A percentile compares a stretch with the other conserved stretches of the same genome.
These are phyloP conservation scores for Callopanchax toddi DNA, from an alignment of 2,113 vertebrate species.

Conservation along the genomic window DNA sequence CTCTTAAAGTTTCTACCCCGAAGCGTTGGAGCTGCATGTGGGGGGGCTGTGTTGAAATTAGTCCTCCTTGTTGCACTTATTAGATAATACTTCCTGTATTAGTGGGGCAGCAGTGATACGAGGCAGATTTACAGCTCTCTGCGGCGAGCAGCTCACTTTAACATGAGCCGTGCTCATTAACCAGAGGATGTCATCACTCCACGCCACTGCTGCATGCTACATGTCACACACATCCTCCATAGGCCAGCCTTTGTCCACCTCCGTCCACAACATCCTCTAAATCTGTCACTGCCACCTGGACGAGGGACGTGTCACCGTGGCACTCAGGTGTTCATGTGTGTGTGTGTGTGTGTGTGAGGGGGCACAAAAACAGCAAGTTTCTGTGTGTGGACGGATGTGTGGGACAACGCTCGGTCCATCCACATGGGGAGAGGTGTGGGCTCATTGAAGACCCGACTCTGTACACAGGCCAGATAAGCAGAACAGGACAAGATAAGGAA, in stretches of 20 bases:
- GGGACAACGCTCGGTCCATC: slow-evolving; percentile 81
- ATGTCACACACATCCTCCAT: slow-evolving; percentile 91
- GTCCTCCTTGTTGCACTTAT: slow-evolving; percentile 77
- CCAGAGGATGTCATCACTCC: slow-evolving; percentile 96
- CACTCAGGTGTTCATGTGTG: slow-evolving; percentile 52
- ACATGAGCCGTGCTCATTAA: slow-evolving; percentile 87
- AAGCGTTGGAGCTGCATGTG: slow-evolving; percentile 32
- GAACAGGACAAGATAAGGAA: slow-evolving; percentile 81
- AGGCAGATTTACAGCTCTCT: slow-evolving; percentile 84
- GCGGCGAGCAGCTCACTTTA: slow-evolving; percentile 80
- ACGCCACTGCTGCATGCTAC: slow-evolving; percentile 85
- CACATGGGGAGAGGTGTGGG: slow-evolving; percentile 78
- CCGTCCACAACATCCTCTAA: slow-evolving; percentile 97
- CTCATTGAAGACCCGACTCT: slow-evolving; percentile 71
- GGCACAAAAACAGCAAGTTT: slow-evolving; percentile 11
- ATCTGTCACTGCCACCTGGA: slow-evolving; percentile 96
- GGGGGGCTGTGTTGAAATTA: slow-evolving; percentile 77
- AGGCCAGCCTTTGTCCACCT: slow-evolving; percentile 90
- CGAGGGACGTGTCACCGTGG: slow-evolving; percentile 82
- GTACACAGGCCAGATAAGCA: slow-evolving; percentile 80
- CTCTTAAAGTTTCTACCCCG: slow-evolving; percentile 35
- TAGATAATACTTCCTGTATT: slow-evolving; percentile 89
- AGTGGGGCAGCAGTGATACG: slow-evolving; percentile 80
- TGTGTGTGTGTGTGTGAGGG: no score
- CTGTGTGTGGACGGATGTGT: slow-evolving; percentile 75